These are phyloP conservation scores for Spilarctia lutea DNA, from an alignment of 2,888 invertebrate genomes.

Conservation along the genomic window DNA sequence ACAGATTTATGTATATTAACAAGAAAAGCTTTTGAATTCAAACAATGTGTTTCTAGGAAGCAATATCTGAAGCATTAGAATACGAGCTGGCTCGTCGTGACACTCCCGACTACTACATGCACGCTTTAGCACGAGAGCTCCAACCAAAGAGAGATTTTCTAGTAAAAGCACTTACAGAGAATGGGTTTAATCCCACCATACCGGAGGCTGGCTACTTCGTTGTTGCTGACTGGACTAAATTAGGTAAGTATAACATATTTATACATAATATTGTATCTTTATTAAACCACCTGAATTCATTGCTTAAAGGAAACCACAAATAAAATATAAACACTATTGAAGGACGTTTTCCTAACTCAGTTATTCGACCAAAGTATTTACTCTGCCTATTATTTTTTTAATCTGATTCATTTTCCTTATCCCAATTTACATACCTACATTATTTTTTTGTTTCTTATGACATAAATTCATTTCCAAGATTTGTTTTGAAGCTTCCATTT, in stretches of 20 bases:
- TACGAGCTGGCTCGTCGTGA: conserved; percentile 90
- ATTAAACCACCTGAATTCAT: not conserved
- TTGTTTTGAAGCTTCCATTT: no score
- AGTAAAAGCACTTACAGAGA: conserved; percentile 90
- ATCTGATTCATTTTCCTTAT: no score
- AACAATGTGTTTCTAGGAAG: conserved; percentile 89
- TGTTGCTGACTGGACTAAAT: conserved; percentile 95
- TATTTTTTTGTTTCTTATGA: no score
- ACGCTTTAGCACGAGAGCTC: conserved; percentile 91
- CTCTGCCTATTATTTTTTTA: no score
- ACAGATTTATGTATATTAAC: not conserved
- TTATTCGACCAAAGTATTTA: not conserved
- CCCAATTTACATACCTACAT: no score
- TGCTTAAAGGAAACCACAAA: not conserved
- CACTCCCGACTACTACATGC: conserved; percentile 93
- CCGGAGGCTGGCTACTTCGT: conserved; percentile 99
- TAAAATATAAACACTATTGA: no score
- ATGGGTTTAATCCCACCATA: conserved; percentile 95
- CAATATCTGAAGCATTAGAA: conserved; percentile 96
- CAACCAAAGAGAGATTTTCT: conserved; percentile 93
- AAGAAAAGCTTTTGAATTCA: not conserved
- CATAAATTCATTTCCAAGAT: no score
- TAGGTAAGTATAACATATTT: conserved; percentile 80
- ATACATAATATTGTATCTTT: not conserved
- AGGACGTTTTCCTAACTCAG: not conserved